Base-by-base conservation (phyloP, 2,797 vertebrate species). In the Xyrichtys novacula region DNA sequence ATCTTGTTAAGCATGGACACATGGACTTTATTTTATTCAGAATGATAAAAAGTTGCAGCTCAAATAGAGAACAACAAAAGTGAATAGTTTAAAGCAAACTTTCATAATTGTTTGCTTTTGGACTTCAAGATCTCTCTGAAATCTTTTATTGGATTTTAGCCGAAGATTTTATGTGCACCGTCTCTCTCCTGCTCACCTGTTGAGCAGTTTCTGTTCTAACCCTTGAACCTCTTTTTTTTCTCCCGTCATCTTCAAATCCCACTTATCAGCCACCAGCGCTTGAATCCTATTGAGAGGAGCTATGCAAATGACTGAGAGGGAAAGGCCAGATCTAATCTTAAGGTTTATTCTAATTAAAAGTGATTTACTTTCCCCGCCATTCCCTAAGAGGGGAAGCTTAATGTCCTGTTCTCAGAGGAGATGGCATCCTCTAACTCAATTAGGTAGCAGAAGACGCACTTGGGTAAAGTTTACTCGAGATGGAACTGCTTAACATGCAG, bases 311-410 rank as follows among this genome's bases (percentile, higher is more conserved):
- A 66, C 80, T 70, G 63, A 55, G 65, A 71, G 57, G 87, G 75
- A 85, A 90, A 88, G 86, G 70, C 71, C 84, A 26, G 40, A 90
- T 88, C 58, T 93, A 90, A 91, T 94, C 91, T 93, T 80, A 84
- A 83, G 90, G 85, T 91, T 86, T 90, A 88, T 92, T 86, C 78
- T 93, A 93, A 94, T 94, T 93, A 92, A 91, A 94, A 93, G 88
- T 88, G 79, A 89, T 93, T 90, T 84, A 80, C 88, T 91, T 93
- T 86, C 74, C 74, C 56, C 43, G 54, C 44, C 48, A 48, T 85
- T 75, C 80, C 83, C 82, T 72, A 48, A 74, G 84, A 87, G 78
- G 23, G 76, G 85, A 91, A 66, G 83, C 59, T 87, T 87, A 87
- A 69, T 90, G 81, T 90, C 80, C 84, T 84, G 73, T 80, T 86